phyloP scores from a whole-genome alignment of 2,113 vertebrate species.

The Pachypanchax playfairii region DNA sequence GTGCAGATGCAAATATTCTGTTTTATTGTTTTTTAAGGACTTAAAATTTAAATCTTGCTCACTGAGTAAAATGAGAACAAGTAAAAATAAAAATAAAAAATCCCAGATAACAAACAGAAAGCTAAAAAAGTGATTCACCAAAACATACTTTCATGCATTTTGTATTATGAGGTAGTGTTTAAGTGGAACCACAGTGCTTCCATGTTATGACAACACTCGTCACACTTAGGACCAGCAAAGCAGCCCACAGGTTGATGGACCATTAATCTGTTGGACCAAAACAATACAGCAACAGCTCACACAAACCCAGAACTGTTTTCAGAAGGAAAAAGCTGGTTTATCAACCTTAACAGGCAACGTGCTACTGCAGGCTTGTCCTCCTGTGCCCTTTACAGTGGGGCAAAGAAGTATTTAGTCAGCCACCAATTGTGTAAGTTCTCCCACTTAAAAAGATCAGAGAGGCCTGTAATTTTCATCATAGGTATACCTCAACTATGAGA shows the following conservation, averaged over 20 bases:
- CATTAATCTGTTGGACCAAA: constrained; percentile 48
- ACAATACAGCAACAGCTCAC: constrained; percentile 10
- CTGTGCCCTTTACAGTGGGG: too few relatives aligned
- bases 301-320: constrained; percentile 11
- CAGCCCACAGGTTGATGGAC: constrained; percentile 40
- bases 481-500: too few relatives aligned
- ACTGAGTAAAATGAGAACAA: background rate
- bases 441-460: too few relatives aligned
- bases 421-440: too few relatives aligned
- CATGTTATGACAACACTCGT: constrained; percentile 60
- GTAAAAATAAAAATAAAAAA: background rate
- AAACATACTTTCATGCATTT: constrained; percentile 27
- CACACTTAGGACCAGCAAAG: constrained; percentile 27
- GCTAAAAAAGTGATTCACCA: constrained; percentile 24
- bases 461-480: too few relatives aligned
- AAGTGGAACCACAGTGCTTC: constrained; percentile 33
- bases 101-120: background rate
- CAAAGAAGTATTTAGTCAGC: too few relatives aligned
- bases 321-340: constrained; percentile 14
- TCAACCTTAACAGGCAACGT: background rate
- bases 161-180: constrained; percentile 17
- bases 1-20: too few relatives aligned
- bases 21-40: too few relatives aligned
- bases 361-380: background rate
- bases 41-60: background rate